A percentile compares a stretch with the other conserved stretches of the same genome.
These are phyloP conservation scores for Mormyrus iriodes DNA, from an alignment of 2,113 vertebrate species.

Conservation along the genomic window DNA sequence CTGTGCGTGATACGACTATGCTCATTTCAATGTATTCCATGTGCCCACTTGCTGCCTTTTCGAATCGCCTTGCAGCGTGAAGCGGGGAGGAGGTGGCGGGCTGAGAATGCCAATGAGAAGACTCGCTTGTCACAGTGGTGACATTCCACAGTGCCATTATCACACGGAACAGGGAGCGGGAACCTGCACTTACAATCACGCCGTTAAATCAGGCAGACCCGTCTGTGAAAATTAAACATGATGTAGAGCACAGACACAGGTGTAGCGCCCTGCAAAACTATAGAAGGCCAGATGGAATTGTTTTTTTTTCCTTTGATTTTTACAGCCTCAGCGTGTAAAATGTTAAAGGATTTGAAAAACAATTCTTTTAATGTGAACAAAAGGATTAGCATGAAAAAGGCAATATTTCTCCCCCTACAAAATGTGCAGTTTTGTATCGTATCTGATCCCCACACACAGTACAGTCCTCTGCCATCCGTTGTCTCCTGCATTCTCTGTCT, in stretches of 20 bases:
- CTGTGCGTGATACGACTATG: neutral
- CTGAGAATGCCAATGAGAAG: slow-evolving; percentile 3
- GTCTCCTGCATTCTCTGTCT: neutral
- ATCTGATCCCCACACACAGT: neutral
- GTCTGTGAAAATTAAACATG: neutral
- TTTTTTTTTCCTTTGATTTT: slow-evolving; percentile 6
- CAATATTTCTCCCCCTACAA: neutral
- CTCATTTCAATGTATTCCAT: neutral
- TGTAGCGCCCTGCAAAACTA: neutral
- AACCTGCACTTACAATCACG: neutral
- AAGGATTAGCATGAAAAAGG: neutral
- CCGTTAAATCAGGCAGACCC: neutral
- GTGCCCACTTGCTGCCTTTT: neutral
- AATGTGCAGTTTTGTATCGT: neutral
- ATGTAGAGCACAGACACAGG: neutral
- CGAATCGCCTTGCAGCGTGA: neutral
- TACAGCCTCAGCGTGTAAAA: neutral
- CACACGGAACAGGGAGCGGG: neutral
- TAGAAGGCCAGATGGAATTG: neutral
- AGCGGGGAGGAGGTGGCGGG: neutral
- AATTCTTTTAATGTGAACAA: neutral
- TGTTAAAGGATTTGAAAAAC: slow-evolving; percentile 4
- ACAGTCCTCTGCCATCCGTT: neutral
- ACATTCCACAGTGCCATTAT: neutral
- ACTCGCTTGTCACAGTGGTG: neutral